Percentiles rank a stretch among this genome's conserved stretches.
phyloP scores from a whole-genome alignment of 1,140 invertebrate genomes.

The Seison nebaliae region DNA sequence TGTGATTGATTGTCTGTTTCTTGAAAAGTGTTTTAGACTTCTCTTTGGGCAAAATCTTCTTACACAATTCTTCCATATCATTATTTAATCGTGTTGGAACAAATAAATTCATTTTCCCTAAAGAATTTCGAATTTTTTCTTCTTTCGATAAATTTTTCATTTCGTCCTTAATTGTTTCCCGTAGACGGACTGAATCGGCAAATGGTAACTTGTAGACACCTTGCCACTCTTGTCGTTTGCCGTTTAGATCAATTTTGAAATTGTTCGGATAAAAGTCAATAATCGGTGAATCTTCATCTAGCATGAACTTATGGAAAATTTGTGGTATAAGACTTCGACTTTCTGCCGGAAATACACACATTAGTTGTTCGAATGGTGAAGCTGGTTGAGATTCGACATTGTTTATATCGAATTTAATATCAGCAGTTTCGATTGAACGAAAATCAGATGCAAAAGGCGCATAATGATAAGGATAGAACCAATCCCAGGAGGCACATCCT shows the following conservation, averaged over 20 bases:
- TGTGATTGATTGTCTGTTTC: too few species aligned
- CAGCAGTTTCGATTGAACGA: conserved; percentile 45
- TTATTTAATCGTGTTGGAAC: conserved; percentile 30
- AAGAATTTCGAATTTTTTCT: conserved; percentile 39
- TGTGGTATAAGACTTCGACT: conserved; percentile 68
- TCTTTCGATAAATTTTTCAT: conserved; percentile 48
- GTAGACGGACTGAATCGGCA: conserved; percentile 70
- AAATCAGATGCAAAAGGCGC: conserved; percentile 99
- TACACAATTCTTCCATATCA: too few species aligned
- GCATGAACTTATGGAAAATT: conserved; percentile 80
- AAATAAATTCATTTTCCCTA: conserved; percentile 52
- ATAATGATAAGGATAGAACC: conserved; percentile 99
- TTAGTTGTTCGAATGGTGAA: conserved; percentile 81
- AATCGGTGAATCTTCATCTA: conserved; percentile 60
- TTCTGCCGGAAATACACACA: conserved; percentile 94
- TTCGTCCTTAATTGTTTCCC: conserved; percentile 52
- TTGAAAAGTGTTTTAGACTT: too few species aligned
- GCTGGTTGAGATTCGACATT: conserved; percentile 64
- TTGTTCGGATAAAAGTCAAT: conserved; percentile 96
- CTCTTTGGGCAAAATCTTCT: too few species aligned
- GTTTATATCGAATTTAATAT: conserved; percentile 62
- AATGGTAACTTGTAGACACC: conserved; percentile 89
- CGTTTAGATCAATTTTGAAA: conserved; percentile 74
- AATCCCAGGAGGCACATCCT: conserved; percentile 95
- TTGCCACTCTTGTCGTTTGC: conserved; percentile 98